A percentile compares a stretch with the other conserved stretches of the same genome.
These are phyloP conservation scores for Mylabris phalerata DNA, from an alignment of 1,140 invertebrate species.

Conservation along the genomic window DNA sequence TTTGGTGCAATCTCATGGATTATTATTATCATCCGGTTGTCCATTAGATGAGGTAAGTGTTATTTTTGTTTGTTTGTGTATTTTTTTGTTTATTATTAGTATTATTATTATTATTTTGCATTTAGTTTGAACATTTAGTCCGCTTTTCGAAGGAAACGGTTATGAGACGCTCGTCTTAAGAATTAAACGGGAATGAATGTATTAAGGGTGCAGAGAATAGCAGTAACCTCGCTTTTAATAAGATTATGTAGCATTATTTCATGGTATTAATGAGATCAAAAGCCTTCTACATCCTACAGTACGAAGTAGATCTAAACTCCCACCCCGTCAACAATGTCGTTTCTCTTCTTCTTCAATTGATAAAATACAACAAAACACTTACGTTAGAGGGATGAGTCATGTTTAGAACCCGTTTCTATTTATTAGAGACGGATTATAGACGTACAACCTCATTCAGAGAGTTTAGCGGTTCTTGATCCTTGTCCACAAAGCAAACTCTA, in stretches of 20 bases:
- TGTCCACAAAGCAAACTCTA: constrained; percentile 18
- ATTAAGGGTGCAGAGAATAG: constrained; percentile 42
- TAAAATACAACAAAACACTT: constrained; percentile 17
- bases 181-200: constrained; percentile 40
- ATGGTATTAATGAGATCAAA: constrained; percentile 56
- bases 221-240: constrained; percentile 54
- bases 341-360: constrained; percentile 19
- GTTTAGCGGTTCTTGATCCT: constrained; percentile 16
- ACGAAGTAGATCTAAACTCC: constrained; percentile 28
- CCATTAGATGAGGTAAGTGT: constrained; percentile 79
- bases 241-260: constrained; percentile 60
- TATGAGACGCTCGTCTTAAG: constrained; percentile 35
- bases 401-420: constrained; percentile 18
- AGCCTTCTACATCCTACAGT: constrained; percentile 44
- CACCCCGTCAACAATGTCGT: constrained; percentile 17
- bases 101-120: neutral
- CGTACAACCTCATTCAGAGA: constrained; percentile 16
- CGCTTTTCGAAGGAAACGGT: constrained; percentile 19
- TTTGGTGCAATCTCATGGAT: constrained; percentile 76
- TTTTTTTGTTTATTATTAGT: neutral
- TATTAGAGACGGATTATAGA: constrained; percentile 21
- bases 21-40: constrained; percentile 81
- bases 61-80: neutral
- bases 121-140: neutral
- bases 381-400: constrained; percentile 8